Conservation (phyloP, 1,140 invertebrate genomes). For the Drosophila kurseongensis region DNA sequence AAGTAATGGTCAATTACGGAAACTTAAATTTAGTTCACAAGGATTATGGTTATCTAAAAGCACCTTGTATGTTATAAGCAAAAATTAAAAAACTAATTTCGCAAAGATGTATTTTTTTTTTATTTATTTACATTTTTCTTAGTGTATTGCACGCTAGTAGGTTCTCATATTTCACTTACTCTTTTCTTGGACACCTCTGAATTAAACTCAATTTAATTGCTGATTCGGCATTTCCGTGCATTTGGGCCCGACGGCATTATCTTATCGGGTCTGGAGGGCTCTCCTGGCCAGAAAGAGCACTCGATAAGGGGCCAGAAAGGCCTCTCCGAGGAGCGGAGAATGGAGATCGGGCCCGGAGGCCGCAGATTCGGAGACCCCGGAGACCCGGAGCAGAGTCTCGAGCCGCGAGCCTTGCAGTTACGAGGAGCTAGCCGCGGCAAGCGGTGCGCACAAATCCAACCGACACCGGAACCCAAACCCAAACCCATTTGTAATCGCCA, state of each 20-base stretch:
- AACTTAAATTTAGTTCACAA: background rate
- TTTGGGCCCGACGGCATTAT: conserved; percentile 16
- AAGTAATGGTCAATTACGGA: background rate
- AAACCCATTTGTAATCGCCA: conserved; percentile 3
- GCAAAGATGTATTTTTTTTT: background rate
- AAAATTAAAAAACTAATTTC: background rate
- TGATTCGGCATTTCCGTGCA: conserved; percentile 24
- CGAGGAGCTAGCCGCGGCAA: conserved; percentile 46
- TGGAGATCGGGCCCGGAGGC: conserved; percentile 5
- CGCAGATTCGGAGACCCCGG: conserved; percentile 5
- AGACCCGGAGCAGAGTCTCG: conserved; percentile 17
- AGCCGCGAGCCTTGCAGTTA: conserved; percentile 36
- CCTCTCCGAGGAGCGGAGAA: conserved; percentile 12
- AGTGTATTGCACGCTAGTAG: background rate
- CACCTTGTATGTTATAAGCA: too few species aligned
- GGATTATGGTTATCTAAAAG: too few species aligned
- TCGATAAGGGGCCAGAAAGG: conserved; percentile 24
- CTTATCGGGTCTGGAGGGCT: conserved; percentile 34
- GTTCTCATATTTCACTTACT: conserved; percentile 9
- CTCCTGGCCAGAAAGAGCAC: conserved; percentile 40
- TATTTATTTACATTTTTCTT: too few species aligned
- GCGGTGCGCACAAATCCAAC: conserved; percentile 35
- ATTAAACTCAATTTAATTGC: conserved; percentile 35
- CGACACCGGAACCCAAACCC: conserved; percentile 9
- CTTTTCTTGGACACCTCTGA: conserved; percentile 18